A percentile compares a stretch with the other conserved stretches of the same genome.
Evolutionary conservation across 2,113 vertebrate species (phyloP).

Genomic region (Eurypyga helias): DNA sequence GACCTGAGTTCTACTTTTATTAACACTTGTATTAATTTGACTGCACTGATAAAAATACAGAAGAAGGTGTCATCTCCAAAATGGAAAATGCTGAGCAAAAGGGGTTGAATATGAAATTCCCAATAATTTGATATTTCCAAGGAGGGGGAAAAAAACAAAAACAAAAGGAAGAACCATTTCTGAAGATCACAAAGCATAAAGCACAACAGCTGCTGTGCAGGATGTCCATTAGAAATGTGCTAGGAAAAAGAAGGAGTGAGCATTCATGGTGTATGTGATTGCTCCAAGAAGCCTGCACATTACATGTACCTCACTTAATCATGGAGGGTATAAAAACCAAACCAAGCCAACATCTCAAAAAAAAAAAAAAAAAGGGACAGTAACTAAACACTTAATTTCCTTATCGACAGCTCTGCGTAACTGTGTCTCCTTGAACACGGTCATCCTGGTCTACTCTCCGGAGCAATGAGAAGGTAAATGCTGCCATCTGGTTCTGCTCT

Average conservation of each 20-base stretch:
- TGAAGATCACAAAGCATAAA: background rate
- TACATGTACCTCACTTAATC: background rate
- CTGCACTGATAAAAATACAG: background rate
- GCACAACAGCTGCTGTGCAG: background rate
- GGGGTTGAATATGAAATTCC: background rate
- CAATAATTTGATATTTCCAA: background rate
- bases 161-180: background rate
- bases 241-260: background rate
- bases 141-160: background rate
- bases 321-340: background rate
- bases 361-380: background rate
- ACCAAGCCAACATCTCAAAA: background rate
- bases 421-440: accelerated
- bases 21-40: background rate
- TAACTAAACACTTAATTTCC: background rate
- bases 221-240: background rate
- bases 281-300: background rate
- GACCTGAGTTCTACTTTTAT: background rate
- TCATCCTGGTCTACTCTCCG: background rate
- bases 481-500: background rate
- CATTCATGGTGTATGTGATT: accelerated
- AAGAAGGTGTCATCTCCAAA: background rate
- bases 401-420: background rate
- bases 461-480: background rate
- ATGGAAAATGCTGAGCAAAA: background rate